Evolutionary conservation across 2,797 vertebrate genomes (phyloP).

Genomic region (Helostoma temminkii): DNA sequence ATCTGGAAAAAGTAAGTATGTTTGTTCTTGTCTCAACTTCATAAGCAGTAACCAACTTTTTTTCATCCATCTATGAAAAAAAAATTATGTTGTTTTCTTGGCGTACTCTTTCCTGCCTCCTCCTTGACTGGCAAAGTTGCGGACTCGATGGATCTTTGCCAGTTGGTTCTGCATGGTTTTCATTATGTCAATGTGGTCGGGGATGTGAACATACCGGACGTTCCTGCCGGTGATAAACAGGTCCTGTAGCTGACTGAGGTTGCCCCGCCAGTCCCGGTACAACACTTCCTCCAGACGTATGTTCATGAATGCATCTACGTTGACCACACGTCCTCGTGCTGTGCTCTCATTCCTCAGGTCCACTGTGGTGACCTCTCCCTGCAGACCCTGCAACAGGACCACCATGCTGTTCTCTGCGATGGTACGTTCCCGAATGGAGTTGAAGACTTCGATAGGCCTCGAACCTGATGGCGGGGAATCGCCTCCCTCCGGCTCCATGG

Average conservation of each 20-base stretch:
- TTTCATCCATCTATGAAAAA: not conserved
- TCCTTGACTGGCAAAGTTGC: slow-evolving; percentile 85
- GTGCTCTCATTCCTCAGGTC: slow-evolving; percentile 93
- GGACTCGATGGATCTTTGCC: slow-evolving; percentile 88
- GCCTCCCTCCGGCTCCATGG: slow-evolving; percentile 45
- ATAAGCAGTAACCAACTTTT: not conserved
- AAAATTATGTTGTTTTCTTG: slow-evolving; percentile 71
- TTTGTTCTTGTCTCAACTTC: not conserved
- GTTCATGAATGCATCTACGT: slow-evolving; percentile 98
- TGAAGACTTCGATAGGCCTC: slow-evolving; percentile 80
- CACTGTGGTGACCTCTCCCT: slow-evolving; percentile 90
- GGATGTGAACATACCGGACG: slow-evolving; percentile 94
- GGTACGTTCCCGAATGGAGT: slow-evolving; percentile 92
- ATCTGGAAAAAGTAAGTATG: not conserved
- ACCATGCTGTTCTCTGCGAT: slow-evolving; percentile 97
- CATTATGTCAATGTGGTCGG: slow-evolving; percentile 90
- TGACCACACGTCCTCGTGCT: slow-evolving; percentile 87
- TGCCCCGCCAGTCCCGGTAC: slow-evolving; percentile 86
- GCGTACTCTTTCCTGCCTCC: slow-evolving; percentile 89
- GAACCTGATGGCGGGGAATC: not conserved
- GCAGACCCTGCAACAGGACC: slow-evolving; percentile 93
- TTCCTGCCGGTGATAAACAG: slow-evolving; percentile 94
- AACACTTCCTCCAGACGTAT: slow-evolving; percentile 88
- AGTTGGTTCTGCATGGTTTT: slow-evolving; percentile 90
- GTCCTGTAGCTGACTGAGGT: slow-evolving; percentile 83